These are phyloP conservation scores for Itoplectis maculator DNA, from an alignment of 2,888 invertebrate genomes.

Conservation along the genomic window DNA sequence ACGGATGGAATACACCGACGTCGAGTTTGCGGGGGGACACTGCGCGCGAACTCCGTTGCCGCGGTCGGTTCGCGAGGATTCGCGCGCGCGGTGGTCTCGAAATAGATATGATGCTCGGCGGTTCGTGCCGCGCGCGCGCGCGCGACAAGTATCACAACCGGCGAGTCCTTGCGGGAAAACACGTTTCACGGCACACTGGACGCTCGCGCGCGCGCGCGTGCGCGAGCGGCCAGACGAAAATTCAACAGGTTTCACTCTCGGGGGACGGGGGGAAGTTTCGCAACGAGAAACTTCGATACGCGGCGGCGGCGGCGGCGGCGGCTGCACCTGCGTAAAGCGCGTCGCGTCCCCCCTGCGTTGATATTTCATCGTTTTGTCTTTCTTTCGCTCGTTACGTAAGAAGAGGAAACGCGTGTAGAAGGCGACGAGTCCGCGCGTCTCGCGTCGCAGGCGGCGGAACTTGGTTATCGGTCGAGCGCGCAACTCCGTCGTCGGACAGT, in stretches of 20 bases:
- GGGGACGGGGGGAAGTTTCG: constrained; percentile 3
- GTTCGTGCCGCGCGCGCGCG: background rate
- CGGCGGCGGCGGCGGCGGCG: too few species aligned
- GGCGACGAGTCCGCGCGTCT: too few species aligned
- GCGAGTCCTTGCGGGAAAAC: constrained; percentile 28
- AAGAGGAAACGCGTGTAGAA: background rate
- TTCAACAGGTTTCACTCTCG: constrained; percentile 18
- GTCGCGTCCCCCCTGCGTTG: too few species aligned
- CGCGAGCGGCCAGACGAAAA: constrained; percentile 10
- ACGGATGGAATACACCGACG: background rate
- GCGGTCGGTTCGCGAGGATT: background rate
- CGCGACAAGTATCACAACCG: background rate
- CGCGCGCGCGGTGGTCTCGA: background rate
- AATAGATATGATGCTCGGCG: constrained; percentile 24
- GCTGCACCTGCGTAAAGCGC: constrained; percentile 3
- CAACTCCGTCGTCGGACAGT: background rate
- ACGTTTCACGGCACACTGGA: too few species aligned
- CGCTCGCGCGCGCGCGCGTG: background rate
- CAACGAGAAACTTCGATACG: constrained; percentile 31
- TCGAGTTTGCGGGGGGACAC: background rate
- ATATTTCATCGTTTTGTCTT: background rate
- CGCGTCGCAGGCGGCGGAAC: too few species aligned
- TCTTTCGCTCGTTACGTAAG: constrained; percentile 12
- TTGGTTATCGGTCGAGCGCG: background rate
- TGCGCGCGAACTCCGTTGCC: background rate